A percentile compares a stretch with the other conserved stretches of the same genome.
phyloP scores from a whole-genome alignment of 1,140 invertebrate genomes.

The Pseudomyrmex pallidus region DNA sequence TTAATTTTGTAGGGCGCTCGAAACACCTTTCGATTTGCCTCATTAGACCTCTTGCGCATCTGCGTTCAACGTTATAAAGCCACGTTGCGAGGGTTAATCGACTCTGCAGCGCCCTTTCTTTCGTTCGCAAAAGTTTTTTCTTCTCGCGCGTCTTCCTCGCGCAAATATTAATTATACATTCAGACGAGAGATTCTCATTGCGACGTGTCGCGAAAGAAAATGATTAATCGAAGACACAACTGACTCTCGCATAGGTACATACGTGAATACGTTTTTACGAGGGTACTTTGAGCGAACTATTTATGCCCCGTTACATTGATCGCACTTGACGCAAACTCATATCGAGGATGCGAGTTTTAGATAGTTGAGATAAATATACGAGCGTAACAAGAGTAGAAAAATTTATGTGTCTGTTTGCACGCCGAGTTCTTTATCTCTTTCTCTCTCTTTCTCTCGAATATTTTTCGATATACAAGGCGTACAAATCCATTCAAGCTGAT shows the following conservation, averaged over 20 bases:
- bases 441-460: background rate
- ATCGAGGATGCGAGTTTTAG: background rate
- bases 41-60: slow-evolving; percentile 52
- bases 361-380: slow-evolving; percentile 23
- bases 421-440: background rate
- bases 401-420: background rate
- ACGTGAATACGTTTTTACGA: slow-evolving; percentile 7
- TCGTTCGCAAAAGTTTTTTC: slow-evolving; percentile 42
- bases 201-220: slow-evolving; percentile 47
- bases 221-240: slow-evolving; percentile 48
- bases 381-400: background rate
- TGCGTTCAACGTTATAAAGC: background rate
- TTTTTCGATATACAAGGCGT: background rate
- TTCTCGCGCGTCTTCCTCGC: background rate
- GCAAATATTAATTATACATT: slow-evolving; percentile 56
- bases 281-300: background rate
- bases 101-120: slow-evolving; percentile 22
- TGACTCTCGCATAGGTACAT: slow-evolving; percentile 20
- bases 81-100: slow-evolving; percentile 24
- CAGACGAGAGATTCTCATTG: slow-evolving; percentile 53
- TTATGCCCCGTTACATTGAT: slow-evolving; percentile 52
- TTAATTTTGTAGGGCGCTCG: slow-evolving; percentile 15
- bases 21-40: slow-evolving; percentile 55
- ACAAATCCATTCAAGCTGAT: background rate
- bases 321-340: slow-evolving; percentile 43